A percentile compares a stretch with the other conserved stretches of the same genome.
Evolutionary conservation across 2,888 invertebrate species (phyloP).

Genomic region (Orthosia cruda): DNA sequence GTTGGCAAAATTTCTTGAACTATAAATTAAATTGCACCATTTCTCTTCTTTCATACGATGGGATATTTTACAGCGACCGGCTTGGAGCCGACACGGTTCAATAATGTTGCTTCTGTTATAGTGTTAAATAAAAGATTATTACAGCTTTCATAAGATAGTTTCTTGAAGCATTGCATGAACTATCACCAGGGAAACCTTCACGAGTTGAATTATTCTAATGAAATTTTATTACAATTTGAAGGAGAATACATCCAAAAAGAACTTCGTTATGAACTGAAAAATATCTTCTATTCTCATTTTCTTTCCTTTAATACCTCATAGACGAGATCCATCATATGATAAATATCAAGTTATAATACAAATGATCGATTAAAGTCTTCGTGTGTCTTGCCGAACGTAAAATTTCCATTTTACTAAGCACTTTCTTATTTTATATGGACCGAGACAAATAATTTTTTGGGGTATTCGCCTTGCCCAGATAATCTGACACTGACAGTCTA

Average conservation of each 20-base stretch:
- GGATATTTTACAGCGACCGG: constrained; percentile 6
- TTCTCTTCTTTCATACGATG: constrained; percentile 23
- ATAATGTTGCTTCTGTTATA: not conserved
- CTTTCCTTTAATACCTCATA: not conserved
- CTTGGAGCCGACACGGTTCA: constrained; percentile 5
- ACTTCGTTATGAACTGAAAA: not conserved
- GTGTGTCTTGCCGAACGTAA: constrained; percentile 80
- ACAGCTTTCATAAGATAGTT: not conserved
- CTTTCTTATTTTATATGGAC: constrained; percentile 72
- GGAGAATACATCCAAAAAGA: not conserved
- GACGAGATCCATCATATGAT: constrained; percentile 71
- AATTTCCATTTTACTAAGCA: constrained; percentile 81
- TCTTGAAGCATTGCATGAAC: not conserved
- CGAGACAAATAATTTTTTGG: constrained; percentile 65
- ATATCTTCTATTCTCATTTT: constrained; percentile 6
- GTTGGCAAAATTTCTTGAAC: constrained; percentile 1
- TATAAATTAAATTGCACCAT: constrained; percentile 40
- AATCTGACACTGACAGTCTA: constrained; percentile 76
- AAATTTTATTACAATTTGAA: too few relatives aligned
- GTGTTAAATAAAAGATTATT: constrained; percentile 5
- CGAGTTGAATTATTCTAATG: not conserved
- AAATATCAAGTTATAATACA: constrained; percentile 83
- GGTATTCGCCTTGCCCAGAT: constrained; percentile 56
- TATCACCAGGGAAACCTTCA: not conserved
- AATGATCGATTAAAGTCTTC: constrained; percentile 80